phyloP scores from a whole-genome alignment of 1,140 invertebrate genomes.

The Caenorhabditis brenneri region DNA sequence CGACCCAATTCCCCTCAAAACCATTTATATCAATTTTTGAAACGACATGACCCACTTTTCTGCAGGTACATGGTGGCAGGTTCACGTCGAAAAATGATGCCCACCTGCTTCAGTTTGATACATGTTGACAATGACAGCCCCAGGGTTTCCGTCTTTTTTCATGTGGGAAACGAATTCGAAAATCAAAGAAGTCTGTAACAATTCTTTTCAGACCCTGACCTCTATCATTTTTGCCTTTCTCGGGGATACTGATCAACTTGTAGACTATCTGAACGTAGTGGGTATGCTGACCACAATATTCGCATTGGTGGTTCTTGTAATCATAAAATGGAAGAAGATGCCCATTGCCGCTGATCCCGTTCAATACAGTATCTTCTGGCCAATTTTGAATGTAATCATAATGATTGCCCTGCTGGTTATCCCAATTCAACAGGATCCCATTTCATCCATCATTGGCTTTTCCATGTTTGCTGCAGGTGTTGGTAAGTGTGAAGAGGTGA shows the following conservation, averaged over 20 bases:
- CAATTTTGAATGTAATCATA: constrained; percentile 46
- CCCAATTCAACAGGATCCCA: constrained; percentile 43
- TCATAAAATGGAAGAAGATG: constrained; percentile 48
- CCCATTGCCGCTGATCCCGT: constrained; percentile 39
- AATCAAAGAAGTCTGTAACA: background rate
- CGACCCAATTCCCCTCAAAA: background rate
- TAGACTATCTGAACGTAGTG: constrained; percentile 39
- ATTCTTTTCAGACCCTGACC: constrained; percentile 30
- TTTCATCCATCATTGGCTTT: constrained; percentile 37
- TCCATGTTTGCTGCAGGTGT: constrained; percentile 20
- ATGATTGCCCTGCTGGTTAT: constrained; percentile 48
- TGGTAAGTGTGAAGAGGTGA: constrained; percentile 19
- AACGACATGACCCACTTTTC: background rate
- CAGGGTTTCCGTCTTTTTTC: constrained; percentile 44
- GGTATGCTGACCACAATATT: constrained; percentile 38
- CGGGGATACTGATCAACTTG: constrained; percentile 38
- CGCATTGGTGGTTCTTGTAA: background rate
- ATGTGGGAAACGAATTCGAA: constrained; percentile 1
- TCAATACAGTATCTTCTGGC: constrained; percentile 46
- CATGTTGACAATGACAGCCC: constrained; percentile 51
- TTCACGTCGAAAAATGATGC: constrained; percentile 41
- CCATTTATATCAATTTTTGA: background rate
- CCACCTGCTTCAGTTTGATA: constrained; percentile 44
- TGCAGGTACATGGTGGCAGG: constrained; percentile 48
- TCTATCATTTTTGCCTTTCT: constrained; percentile 37